These are phyloP conservation scores for Synergus umbraculus DNA, from an alignment of 2,888 invertebrate species.

Conservation along the genomic window DNA sequence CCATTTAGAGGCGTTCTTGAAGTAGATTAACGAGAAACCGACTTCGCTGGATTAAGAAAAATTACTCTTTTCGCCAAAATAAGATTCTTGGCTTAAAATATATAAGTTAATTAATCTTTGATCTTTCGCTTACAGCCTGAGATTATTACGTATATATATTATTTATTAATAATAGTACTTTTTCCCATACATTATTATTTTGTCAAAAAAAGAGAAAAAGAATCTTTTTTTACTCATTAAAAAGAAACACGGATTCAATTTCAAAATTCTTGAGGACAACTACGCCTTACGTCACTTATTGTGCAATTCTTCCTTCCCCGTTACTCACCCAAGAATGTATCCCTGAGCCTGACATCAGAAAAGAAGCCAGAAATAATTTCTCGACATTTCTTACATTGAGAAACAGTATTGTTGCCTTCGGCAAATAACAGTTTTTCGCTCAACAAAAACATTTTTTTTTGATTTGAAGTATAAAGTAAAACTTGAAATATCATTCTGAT, in stretches of 20 bases:
- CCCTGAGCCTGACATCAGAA: conserved; percentile 27
- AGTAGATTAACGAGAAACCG: conserved; percentile 24
- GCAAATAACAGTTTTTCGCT: not conserved
- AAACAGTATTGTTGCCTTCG: conserved; percentile 4
- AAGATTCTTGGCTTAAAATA: not conserved
- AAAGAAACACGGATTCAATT: conserved; percentile 9
- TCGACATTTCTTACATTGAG: not conserved
- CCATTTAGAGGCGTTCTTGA: conserved; percentile 23
- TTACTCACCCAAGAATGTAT: conserved; percentile 23
- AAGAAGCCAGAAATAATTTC: conserved; percentile 30
- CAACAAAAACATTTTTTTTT: not conserved
- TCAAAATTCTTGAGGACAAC: conserved; percentile 17
- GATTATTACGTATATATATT: not conserved
- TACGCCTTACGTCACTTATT: conserved; percentile 24
- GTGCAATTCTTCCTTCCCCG: conserved; percentile 8
- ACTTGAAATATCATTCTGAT: no score
- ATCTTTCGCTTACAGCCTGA: not conserved
- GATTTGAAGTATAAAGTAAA: not conserved
- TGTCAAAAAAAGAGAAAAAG: conserved; percentile 5
- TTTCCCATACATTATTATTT: not conserved
- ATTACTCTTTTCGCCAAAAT: not conserved
- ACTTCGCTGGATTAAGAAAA: conserved; percentile 3
- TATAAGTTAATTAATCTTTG: not conserved
- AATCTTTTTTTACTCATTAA: conserved; percentile 11
- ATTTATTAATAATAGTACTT: not conserved